Evolutionary conservation across 2,113 vertebrate genomes (phyloP).

Genomic region (Istiophorus platypterus): DNA sequence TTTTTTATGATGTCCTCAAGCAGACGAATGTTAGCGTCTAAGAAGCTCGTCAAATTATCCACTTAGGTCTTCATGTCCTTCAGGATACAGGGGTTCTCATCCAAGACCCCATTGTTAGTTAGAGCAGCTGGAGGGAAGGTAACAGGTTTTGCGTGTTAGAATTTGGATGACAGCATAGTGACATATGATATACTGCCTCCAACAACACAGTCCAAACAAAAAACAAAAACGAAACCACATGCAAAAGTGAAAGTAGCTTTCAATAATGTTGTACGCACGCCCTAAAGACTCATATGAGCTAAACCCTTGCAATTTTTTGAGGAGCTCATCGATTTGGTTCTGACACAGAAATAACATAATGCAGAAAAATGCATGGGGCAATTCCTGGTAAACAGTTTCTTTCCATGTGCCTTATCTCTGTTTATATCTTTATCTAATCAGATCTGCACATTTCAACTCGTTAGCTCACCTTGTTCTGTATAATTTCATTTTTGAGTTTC

Average conservation of each 20-base stretch:
- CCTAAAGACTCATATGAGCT: not conserved
- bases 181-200: not conserved
- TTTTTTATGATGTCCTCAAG: constrained; percentile 36
- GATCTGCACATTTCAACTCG: not conserved
- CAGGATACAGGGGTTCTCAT: constrained; percentile 56
- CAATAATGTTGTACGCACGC: constrained; percentile 21
- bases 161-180: not conserved
- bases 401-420: no score
- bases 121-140: constrained; percentile 48
- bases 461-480: constrained; percentile 43
- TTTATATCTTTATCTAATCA: no score
- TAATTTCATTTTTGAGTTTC: not conserved
- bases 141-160: not conserved
- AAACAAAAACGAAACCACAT: not conserved
- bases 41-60: constrained; percentile 21
- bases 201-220: not conserved
- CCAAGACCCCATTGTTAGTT: constrained; percentile 26
- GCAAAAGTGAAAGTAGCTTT: not conserved
- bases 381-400: not conserved
- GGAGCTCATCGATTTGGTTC: not conserved
- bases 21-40: constrained; percentile 58
- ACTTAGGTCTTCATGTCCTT: constrained; percentile 58
- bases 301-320: not conserved
- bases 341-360: constrained; percentile 17
- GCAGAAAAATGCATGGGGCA: not conserved